Base-by-base conservation (phyloP, 2,113 vertebrate genomes). In the Edolisoma coerulescens region DNA sequence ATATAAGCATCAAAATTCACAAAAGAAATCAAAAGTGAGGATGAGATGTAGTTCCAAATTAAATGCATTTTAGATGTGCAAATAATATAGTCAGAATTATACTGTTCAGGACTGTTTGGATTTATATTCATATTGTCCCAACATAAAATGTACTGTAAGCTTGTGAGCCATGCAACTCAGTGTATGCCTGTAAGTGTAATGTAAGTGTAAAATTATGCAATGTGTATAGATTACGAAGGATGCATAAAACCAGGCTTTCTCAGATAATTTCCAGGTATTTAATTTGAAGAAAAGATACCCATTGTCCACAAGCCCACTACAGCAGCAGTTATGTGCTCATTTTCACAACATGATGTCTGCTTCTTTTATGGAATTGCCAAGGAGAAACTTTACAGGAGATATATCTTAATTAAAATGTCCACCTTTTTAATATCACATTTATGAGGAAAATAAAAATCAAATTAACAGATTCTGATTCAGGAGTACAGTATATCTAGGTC, bases 141-240 rank as follows among this genome's bases (percentile, higher is more conserved):
- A 61, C 39, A 53, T 69, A 91, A 95, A 53, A 52, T 75, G 82
- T 75, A 83, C 61, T 8, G 26, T 75, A 56, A 77, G 69, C 63
- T 83, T 95, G 69, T 68, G 56, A 89, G 93, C 89, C 95, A 87
- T 65, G 82, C 61, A 83, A 81, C 96, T 97, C 95, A 65, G 45
- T 16, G 45, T 59, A 73, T 81, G 54, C 41, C 74, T 94, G 81
- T 89, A 95, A 88, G 81, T 65, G 57, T 87, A 95, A 97, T 41
- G 90, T 73, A 67, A 95, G 97, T 41, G 90, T 73, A 67, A 97
- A 97, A 89, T 79, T 77, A 89, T 81, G 91, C 73, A 63, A 91
- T 80, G 57, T n/a, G 47, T 60, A 80, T 21, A 47, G 67, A 74
- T 90, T 90, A 68, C 87, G 70, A 87, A 82, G 54, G 35, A 89